These are phyloP conservation scores for Holothuria leucospilota DNA, from an alignment of 53 echinoderm and acorn worm species.

Conservation along the genomic window DNA sequence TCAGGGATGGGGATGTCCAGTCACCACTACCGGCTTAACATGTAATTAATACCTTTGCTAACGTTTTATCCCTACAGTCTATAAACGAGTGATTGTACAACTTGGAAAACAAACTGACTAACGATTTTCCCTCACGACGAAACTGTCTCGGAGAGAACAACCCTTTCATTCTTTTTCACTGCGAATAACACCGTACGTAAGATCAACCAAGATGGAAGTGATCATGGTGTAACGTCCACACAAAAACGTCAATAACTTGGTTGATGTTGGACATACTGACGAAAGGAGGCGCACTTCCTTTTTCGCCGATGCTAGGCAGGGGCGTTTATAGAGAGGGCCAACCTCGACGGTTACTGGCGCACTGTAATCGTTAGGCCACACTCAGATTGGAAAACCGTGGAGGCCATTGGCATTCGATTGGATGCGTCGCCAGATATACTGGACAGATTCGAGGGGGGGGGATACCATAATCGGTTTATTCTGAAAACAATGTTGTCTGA, in stretches of 20 bases:
- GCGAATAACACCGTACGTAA: conserved; percentile 85
- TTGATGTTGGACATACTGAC: conserved; percentile 86
- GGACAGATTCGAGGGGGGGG: conserved; percentile 93
- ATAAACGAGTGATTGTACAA: conserved; percentile 69
- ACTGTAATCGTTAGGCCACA: conserved; percentile 57
- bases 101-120: conserved; percentile 79
- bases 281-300: conserved; percentile 69
- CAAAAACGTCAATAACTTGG: conserved; percentile 65
- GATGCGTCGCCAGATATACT: conserved; percentile 88
- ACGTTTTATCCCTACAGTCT: not conserved
- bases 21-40: too few species aligned
- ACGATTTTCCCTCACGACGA: conserved; percentile 51
- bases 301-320: conserved; percentile 82
- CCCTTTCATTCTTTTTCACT: conserved; percentile 82
- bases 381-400: conserved; percentile 64
- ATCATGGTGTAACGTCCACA: conserved; percentile 72
- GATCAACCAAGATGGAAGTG: conserved; percentile 89
- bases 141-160: conserved; percentile 50
- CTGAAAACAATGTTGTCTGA: not conserved
- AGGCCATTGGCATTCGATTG: conserved; percentile 90
- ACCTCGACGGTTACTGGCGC: conserved; percentile 61
- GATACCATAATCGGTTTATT: not conserved
- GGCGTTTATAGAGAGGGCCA: conserved; percentile 80
- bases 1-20: too few species aligned
- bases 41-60: too few species aligned